phyloP scores from a whole-genome alignment of 2,888 invertebrate genomes.

The Brachyopa scutellaris region DNA sequence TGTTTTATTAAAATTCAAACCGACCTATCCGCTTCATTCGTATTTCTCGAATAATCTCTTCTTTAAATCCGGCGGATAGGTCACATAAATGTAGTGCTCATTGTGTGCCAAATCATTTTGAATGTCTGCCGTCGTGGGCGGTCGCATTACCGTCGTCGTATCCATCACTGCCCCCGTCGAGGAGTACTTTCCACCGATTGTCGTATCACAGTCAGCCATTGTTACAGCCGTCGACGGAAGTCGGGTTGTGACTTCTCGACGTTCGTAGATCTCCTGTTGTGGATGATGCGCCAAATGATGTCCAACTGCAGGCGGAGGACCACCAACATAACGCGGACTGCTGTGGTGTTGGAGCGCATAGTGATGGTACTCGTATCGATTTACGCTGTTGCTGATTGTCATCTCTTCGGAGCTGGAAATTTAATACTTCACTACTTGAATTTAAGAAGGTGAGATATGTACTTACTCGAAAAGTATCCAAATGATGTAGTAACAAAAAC shows the following conservation, averaged over 20 bases:
- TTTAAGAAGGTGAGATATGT: background rate
- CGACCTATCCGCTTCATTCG: constrained; percentile 74
- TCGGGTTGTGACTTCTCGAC: constrained; percentile 80
- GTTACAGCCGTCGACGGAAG: constrained; percentile 77
- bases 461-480: constrained; percentile 96
- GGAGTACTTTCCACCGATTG: constrained; percentile 73
- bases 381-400: constrained; percentile 79
- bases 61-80: constrained; percentile 93
- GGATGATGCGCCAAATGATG: constrained; percentile 74
- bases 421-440: too few relatives aligned
- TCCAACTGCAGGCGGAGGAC: constrained; percentile 73
- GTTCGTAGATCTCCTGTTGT: constrained; percentile 81
- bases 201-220: constrained; percentile 72
- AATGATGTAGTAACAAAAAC: constrained; percentile 95
- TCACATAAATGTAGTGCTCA: constrained; percentile 93
- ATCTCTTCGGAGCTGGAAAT: constrained; percentile 78
- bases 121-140: constrained; percentile 80
- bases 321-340: constrained; percentile 78
- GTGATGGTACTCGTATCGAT: constrained; percentile 78
- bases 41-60: constrained; percentile 88
- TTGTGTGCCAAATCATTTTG: constrained; percentile 84
- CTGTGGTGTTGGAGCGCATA: constrained; percentile 75
- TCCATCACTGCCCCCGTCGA: constrained; percentile 75
- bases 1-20: constrained; percentile 10
- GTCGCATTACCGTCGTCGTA: constrained; percentile 76